A percentile compares a stretch with the other conserved stretches of the same genome.
phyloP scores from a whole-genome alignment of 53 echinoderm and acorn worm genomes.

The Crossaster papposus region DNA sequence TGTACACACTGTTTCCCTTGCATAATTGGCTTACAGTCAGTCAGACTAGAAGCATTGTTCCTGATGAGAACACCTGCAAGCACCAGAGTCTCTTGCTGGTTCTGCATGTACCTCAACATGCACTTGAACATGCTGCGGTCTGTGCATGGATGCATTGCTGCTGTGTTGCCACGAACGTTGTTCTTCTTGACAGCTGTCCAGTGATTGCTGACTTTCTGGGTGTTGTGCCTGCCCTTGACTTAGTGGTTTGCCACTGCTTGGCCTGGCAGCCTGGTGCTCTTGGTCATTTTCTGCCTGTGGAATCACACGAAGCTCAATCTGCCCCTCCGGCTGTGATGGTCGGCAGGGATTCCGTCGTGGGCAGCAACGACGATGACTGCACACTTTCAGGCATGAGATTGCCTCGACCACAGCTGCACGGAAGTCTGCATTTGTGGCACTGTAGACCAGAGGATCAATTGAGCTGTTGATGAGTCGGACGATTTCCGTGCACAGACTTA shows the following conservation, averaged over 20 bases:
- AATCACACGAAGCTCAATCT: not conserved
- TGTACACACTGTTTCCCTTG: not conserved
- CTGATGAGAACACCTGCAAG: no score
- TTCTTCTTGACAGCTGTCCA: no score
- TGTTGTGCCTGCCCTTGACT: no score
- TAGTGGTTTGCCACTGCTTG: no score
- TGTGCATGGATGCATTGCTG: no score
- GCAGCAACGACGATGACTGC: no score
- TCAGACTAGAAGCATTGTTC: no score
- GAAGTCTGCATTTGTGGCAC: not conserved
- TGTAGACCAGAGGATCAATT: not conserved
- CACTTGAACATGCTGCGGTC: not conserved
- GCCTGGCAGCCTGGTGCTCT: not conserved
- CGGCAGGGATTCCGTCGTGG: not conserved
- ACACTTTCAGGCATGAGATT: not conserved
- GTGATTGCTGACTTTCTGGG: not conserved
- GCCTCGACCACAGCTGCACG: slow-evolving; percentile 1
- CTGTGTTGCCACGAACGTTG: no score
- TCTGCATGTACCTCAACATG: no score
- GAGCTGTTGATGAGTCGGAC: not conserved
- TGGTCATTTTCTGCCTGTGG: not conserved
- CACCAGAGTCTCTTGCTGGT: no score
- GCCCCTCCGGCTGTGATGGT: not conserved
- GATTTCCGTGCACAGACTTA: not conserved
- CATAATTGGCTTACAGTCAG: not conserved